These are phyloP conservation scores for Pteruthius melanotis DNA, from an alignment of 2,113 vertebrate genomes.

Conservation along the genomic window DNA sequence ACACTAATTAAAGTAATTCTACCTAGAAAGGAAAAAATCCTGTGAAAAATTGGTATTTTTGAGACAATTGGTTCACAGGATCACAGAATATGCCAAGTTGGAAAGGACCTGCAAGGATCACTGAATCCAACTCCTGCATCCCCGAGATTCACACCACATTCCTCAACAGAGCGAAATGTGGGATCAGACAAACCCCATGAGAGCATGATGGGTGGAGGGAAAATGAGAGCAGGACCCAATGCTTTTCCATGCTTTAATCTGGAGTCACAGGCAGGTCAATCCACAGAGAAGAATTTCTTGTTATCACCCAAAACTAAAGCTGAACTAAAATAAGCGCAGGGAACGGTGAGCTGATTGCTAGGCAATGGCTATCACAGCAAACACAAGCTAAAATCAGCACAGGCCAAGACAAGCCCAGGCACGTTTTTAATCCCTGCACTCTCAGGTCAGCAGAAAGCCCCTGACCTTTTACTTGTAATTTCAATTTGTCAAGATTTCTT, in stretches of 20 bases:
- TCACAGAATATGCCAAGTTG: not conserved
- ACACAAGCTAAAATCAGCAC: not conserved
- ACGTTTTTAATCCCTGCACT: not conserved
- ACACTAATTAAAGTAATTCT: not conserved
- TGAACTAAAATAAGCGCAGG: not conserved
- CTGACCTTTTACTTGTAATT: not conserved
- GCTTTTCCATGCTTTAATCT: not conserved
- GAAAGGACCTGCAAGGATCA: not conserved
- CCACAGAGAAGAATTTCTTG: not conserved
- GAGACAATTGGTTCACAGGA: not conserved
- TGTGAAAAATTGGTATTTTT: not conserved
- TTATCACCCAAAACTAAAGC: not conserved
- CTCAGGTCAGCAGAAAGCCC: not conserved
- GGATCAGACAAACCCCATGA: not conserved
- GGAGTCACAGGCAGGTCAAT: not conserved
- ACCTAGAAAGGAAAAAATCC: not conserved
- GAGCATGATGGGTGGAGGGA: accelerated
- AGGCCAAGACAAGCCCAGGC: not conserved
- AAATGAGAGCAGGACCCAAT: accelerated
- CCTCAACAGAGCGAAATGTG: accelerated
- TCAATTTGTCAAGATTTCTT: too few species aligned
- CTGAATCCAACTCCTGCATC: not conserved
- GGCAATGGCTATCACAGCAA: not conserved
- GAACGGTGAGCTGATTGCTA: not conserved
- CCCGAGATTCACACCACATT: not conserved